Percentiles rank a stretch among this genome's conserved stretches.
Evolutionary conservation across 2,797 vertebrate species (phyloP).

Genomic region (Luscinia megarhynchos): DNA sequence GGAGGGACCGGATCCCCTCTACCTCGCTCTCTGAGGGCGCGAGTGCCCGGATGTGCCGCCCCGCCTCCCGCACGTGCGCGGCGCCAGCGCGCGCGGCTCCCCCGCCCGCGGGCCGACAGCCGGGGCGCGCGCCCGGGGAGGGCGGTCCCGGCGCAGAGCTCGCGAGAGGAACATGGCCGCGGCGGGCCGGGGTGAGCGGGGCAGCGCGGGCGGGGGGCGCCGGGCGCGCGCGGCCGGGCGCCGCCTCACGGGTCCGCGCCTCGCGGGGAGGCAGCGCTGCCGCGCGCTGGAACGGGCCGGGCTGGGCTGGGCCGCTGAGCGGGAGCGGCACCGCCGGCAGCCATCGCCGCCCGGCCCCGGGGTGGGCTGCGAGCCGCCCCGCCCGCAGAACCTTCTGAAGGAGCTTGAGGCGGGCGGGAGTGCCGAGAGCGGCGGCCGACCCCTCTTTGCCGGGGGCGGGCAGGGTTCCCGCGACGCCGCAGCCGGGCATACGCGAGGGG

Average conservation of each 20-base stretch:
- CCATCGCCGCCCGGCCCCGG: background rate
- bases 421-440: background rate
- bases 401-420: background rate
- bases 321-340: background rate
- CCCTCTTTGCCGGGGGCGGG: background rate
- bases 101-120: background rate
- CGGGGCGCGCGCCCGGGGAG: background rate
- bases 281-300: no score
- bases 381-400: background rate
- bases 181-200: background rate
- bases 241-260: background rate
- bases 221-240: background rate
- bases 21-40: background rate
- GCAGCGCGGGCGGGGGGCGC: background rate
- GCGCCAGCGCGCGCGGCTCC: background rate
- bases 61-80: background rate
- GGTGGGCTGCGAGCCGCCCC: background rate
- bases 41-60: conserved; percentile 16
- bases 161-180: conserved; percentile 56
- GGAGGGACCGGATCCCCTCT: rapidly evolving
- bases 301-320: background rate
- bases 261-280: background rate
- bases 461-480: background rate
- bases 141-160: conserved; percentile 10
- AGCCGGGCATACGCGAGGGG: background rate